These are phyloP conservation scores for Zelleria hepariella DNA, from an alignment of 2,888 invertebrate genomes.

Conservation along the genomic window DNA sequence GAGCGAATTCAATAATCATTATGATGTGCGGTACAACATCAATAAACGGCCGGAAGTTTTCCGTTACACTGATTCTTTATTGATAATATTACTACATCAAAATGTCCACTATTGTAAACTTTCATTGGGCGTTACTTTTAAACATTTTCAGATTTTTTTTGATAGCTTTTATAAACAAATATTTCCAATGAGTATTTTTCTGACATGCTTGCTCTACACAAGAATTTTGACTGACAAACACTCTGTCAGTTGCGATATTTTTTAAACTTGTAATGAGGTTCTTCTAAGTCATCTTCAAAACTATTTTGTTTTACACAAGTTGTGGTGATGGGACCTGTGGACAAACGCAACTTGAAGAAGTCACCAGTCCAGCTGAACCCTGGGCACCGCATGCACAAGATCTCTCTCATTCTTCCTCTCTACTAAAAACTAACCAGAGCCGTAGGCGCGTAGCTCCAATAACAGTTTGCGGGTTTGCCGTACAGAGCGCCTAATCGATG, in stretches of 20 bases:
- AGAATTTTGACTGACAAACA: not conserved
- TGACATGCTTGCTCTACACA: not conserved
- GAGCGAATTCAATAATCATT: not conserved
- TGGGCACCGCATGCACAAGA: too few relatives aligned
- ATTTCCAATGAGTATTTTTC: not conserved
- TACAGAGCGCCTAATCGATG: not conserved
- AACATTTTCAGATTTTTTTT: not conserved
- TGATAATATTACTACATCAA: not conserved
- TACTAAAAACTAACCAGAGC: too few relatives aligned
- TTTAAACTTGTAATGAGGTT: not conserved
- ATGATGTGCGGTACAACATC: not conserved
- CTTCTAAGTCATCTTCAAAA: not conserved
- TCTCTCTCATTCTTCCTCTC: too few relatives aligned
- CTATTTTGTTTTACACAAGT: too few relatives aligned
- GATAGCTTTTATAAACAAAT: not conserved
- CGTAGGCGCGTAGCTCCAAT: not conserved
- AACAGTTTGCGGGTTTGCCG: not conserved
- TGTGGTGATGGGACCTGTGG: too few relatives aligned
- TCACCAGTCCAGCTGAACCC: too few relatives aligned
- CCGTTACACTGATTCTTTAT: not conserved
- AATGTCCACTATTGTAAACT: not conserved
- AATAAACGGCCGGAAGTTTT: not conserved
- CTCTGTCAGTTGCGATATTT: not conserved
- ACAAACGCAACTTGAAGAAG: too few relatives aligned
- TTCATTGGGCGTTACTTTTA: not conserved